phyloP scores from a whole-genome alignment of 2,888 invertebrate genomes.

The Brachyptera putata region DNA sequence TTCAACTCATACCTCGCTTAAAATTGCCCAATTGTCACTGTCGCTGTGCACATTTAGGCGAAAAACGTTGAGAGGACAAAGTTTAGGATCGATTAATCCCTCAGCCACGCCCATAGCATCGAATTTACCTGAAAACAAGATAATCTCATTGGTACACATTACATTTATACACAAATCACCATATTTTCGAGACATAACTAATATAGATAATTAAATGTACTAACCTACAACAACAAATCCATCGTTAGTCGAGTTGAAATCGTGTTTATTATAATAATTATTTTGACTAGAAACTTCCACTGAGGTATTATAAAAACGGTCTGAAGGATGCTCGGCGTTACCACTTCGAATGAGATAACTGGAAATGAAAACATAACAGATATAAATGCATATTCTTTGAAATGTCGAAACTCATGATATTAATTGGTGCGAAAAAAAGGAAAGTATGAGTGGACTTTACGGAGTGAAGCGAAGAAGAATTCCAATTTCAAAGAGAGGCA shows the following conservation, averaged over 20 bases:
- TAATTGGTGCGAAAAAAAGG: too few species aligned
- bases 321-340: slow-evolving; percentile 83
- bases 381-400: too few species aligned
- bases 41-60: slow-evolving; percentile 74
- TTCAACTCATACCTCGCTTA: slow-evolving; percentile 89
- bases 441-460: too few species aligned
- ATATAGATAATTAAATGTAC: slow-evolving; percentile 30
- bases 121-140: slow-evolving; percentile 57
- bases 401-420: too few species aligned
- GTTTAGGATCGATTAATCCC: slow-evolving; percentile 58
- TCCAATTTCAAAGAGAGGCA: too few species aligned
- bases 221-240: slow-evolving; percentile 67
- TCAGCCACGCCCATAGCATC: slow-evolving; percentile 78
- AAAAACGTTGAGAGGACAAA: slow-evolving; percentile 66
- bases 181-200: too few species aligned
- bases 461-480: too few species aligned
- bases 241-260: slow-evolving; percentile 55
- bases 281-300: slow-evolving; percentile 59
- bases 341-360: slow-evolving; percentile 83
- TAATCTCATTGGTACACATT: background rate
- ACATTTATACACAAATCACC: background rate
- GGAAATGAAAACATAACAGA: slow-evolving; percentile 36
- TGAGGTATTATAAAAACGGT: slow-evolving; percentile 81
- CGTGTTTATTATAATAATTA: slow-evolving; percentile 22
- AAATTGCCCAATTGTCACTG: slow-evolving; percentile 84